Evolutionary conservation across 1,140 invertebrate genomes (phyloP).

Genomic region (Campodea augens): DNA sequence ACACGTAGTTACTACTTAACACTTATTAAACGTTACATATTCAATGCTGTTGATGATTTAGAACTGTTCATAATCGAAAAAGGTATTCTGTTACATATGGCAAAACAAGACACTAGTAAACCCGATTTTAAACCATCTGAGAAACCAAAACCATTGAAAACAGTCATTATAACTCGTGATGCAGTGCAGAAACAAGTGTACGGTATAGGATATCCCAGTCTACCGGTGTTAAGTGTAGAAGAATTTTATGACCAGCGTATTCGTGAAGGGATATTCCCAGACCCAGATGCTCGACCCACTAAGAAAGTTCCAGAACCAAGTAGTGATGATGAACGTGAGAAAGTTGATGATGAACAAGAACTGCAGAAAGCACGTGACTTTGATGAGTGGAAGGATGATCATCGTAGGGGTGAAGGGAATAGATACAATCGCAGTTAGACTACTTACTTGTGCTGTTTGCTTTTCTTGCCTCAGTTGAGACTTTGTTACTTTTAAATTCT

Average conservation of each 20-base stretch:
- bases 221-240: conserved; percentile 79
- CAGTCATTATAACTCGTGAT: conserved; percentile 84
- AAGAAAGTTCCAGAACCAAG: conserved; percentile 33
- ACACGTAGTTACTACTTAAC: conserved; percentile 66
- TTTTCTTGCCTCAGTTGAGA: too few relatives aligned
- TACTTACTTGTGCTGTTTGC: too few relatives aligned
- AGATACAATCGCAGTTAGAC: conserved; percentile 60
- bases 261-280: conserved; percentile 34
- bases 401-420: conserved; percentile 74
- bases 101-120: conserved; percentile 17
- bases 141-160: conserved; percentile 40
- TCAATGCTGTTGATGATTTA: conserved; percentile 56
- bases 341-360: conserved; percentile 55
- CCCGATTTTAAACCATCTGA: conserved; percentile 6
- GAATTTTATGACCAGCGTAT: conserved; percentile 88
- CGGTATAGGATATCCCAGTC: conserved; percentile 82
- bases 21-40: conserved; percentile 51
- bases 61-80: conserved; percentile 48
- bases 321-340: conserved; percentile 38
- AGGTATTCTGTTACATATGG: conserved; percentile 49
- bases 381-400: conserved; percentile 86
- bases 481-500: too few relatives aligned
- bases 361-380: conserved; percentile 42
- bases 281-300: conserved; percentile 15
- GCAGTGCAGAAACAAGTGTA: conserved; percentile 78